These are phyloP conservation scores for Porites lutea DNA, from an alignment of 64 coral and sea anemone species.

Conservation along the genomic window DNA sequence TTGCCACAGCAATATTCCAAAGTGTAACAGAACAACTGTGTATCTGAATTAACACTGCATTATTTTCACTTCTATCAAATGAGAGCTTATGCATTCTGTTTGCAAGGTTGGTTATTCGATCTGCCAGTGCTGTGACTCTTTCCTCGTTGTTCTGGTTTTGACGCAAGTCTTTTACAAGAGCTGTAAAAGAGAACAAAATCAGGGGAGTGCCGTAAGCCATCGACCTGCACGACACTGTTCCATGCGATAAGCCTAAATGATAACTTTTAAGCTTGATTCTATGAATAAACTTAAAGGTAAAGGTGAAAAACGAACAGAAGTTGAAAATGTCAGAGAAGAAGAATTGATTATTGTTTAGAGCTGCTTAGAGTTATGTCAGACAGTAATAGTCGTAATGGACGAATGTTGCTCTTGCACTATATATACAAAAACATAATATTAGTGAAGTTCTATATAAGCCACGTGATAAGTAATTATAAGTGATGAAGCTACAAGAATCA, in stretches of 20 bases:
- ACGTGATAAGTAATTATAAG: neutral
- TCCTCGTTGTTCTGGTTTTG: slow-evolving; percentile 77
- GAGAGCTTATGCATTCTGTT: slow-evolving; percentile 71
- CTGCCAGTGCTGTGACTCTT: slow-evolving; percentile 61
- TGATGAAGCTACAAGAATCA: neutral
- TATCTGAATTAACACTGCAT: slow-evolving; percentile 89
- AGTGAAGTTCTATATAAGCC: too few species aligned
- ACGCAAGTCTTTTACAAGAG: slow-evolving; percentile 84
- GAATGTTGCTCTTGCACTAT: too few species aligned
- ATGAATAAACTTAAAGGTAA: too few species aligned
- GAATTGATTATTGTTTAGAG: too few species aligned
- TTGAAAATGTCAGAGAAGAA: too few species aligned
- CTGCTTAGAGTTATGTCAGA: too few species aligned
- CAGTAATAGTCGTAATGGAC: too few species aligned
- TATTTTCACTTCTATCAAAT: slow-evolving; percentile 85
- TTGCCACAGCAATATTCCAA: slow-evolving; percentile 96
- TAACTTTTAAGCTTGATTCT: too few species aligned
- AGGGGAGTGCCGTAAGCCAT: neutral
- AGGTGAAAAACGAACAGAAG: too few species aligned
- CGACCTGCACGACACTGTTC: too few species aligned
- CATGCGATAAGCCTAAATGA: too few species aligned
- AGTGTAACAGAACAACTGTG: slow-evolving; percentile 88
- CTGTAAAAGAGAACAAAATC: slow-evolving; percentile 4
- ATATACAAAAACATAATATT: too few species aligned
- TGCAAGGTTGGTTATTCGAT: slow-evolving; percentile 68